Conservation (phyloP, 2,113 vertebrate species). For the Poicephalus meyeri region DNA sequence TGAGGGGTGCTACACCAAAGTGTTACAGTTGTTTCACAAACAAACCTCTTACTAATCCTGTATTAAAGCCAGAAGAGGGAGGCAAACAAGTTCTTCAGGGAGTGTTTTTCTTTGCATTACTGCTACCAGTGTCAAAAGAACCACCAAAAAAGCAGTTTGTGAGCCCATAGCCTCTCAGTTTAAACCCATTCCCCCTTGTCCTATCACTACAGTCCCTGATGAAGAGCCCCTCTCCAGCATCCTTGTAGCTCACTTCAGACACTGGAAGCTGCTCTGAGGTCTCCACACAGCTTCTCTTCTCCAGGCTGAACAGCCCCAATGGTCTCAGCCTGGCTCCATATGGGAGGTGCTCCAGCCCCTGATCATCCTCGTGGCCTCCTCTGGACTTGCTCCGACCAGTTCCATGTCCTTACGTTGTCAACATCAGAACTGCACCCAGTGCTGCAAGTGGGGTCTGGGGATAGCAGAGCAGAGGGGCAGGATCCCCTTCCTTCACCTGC, state of each 20-base stretch:
- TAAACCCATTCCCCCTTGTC: not conserved
- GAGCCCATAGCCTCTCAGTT: not conserved
- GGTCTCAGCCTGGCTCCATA: not conserved
- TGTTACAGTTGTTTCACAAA: conserved; percentile 37
- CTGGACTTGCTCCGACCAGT: not conserved
- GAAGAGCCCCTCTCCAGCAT: not conserved
- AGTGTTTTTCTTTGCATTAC: not conserved
- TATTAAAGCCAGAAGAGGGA: conserved; percentile 34
- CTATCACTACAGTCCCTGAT: not conserved
- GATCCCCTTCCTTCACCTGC: not conserved
- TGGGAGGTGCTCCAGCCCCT: not conserved
- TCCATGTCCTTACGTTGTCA: not conserved
- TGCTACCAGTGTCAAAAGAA: conserved; percentile 28
- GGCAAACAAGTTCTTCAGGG: conserved; percentile 36
- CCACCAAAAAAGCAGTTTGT: conserved; percentile 7
- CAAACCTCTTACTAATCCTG: conserved; percentile 36
- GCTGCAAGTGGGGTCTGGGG: not conserved
- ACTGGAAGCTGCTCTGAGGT: not conserved
- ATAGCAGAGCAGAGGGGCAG: not conserved
- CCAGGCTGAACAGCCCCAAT: not conserved
- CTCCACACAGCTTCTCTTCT: not conserved
- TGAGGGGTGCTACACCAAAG: not conserved
- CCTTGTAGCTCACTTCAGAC: not conserved
- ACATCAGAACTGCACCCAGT: not conserved
- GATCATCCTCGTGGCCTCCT: not conserved